Conservation (phyloP, 2,113 vertebrate genomes). For the Paramormyrops kingsleyae region DNA sequence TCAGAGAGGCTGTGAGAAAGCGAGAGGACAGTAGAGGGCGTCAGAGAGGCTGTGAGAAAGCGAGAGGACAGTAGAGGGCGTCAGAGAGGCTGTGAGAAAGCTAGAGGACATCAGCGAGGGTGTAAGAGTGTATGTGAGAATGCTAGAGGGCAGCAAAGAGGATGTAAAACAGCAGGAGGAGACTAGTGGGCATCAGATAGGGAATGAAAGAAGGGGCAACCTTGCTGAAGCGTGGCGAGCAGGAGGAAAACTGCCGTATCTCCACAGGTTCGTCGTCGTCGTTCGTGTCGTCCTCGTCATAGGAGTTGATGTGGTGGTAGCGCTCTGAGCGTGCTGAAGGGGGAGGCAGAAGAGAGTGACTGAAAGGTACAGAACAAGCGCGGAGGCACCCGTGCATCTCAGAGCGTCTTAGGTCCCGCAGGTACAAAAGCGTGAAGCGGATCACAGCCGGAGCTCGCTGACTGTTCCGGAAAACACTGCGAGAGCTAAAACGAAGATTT, state of each 20-base stretch:
- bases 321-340: constrained; percentile 78
- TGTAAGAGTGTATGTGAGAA: neutral
- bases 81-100: neutral
- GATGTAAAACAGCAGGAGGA: neutral
- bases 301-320: constrained; percentile 82
- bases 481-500: neutral
- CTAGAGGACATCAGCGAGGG: neutral
- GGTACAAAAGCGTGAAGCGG: neutral
- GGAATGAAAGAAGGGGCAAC: constrained; percentile 45
- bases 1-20: neutral
- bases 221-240: constrained; percentile 89
- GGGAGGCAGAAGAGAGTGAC: neutral
- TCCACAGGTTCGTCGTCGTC: constrained; percentile 90
- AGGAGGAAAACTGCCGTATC: constrained; percentile 88
- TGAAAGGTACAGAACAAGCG: neutral
- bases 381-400: neutral
- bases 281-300: constrained; percentile 86
- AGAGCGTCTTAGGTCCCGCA: neutral
- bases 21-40: neutral
- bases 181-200: neutral
- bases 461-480: neutral
- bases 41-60: neutral
- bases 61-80: neutral
- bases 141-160: neutral
- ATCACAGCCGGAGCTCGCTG: neutral